phyloP scores from a whole-genome alignment of 2,113 vertebrate species.

The Triplophysa siluroides region DNA sequence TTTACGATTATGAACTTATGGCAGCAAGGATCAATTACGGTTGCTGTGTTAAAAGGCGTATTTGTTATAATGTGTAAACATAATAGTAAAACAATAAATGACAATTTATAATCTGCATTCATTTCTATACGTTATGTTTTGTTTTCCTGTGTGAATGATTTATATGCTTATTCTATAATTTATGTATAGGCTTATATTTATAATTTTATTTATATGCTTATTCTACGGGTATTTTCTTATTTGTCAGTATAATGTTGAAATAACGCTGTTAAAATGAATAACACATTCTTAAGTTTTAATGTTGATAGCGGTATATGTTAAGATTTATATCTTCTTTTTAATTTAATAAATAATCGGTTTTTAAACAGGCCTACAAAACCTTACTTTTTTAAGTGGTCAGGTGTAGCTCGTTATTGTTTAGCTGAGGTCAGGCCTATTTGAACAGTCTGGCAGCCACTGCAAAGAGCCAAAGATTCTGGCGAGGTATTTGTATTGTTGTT shows the following conservation, averaged over 20 bases:
- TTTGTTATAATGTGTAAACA: not conserved
- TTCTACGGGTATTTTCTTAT: not conserved
- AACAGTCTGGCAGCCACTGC: constrained; percentile 31
- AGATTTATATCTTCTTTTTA: too few relatives aligned
- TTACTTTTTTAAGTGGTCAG: constrained; percentile 20
- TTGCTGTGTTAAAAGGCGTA: not conserved
- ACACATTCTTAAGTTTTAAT: too few relatives aligned
- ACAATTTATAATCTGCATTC: too few relatives aligned
- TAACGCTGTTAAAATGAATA: too few relatives aligned
- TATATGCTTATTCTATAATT: not conserved
- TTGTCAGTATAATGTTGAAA: not conserved
- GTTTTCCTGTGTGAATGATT: too few relatives aligned
- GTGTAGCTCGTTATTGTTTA: constrained; percentile 45
- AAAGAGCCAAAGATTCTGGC: constrained; percentile 30
- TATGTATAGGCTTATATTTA: too few relatives aligned
- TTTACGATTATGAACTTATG: not conserved
- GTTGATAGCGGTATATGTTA: too few relatives aligned
- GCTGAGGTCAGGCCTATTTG: constrained; percentile 42
- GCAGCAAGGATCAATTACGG: not conserved
- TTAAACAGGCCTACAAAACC: not conserved
- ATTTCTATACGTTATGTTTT: too few relatives aligned
- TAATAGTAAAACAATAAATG: not conserved
- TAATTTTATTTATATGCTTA: not conserved
- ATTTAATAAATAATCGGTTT: too few relatives aligned
- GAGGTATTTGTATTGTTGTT: constrained; percentile 63